Evolutionary conservation across 2,797 vertebrate species (phyloP), one percentile per base, ranked within the genome.

Genomic region (Linurgus olivaceus): DNA sequence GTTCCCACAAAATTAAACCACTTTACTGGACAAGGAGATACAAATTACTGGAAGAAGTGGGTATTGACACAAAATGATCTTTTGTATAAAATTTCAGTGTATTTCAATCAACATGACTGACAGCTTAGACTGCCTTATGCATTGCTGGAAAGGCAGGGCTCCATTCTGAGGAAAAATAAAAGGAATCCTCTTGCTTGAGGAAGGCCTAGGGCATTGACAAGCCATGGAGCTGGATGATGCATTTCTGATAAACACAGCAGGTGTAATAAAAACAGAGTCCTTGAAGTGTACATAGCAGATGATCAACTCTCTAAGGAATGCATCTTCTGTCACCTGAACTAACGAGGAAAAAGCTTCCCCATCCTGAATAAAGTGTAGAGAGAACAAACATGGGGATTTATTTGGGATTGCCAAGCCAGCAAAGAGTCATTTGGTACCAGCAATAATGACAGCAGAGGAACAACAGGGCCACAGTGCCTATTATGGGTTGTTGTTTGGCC

Each of bases 1-100:
- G 84, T 51, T 51, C 6, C 75, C 63, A 92, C 59, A 61, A 94
- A 88, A 33, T 11, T 70, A 90, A 94, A 29, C 2, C n/a, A 52
- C 9, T 5, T 3, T 61, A 67, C 33, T 84, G 17, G 5, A 59
- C 9, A 87, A 63, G 23, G 23, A 77, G 42, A 73, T 3, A 42
- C 16, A 76, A 77, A 40, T 19, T 35, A 61, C 21, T 58, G 21
- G 31, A 73, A 76, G 35, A 54, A 29, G 7, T 6, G 14, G 3
- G 6, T 28, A 76, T 3, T 45, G 40, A 75, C 24, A 88, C 3
- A 71, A 73, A 85, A 31, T 2, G 0, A 73, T 31, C 9, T 59
- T 68, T 23, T 37, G 13, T 19, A 38, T 51, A 52, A 50, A 50
- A 70, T 72, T 70, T 75, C 55, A 84, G 18, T 42, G 42, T 19